Conservation (phyloP, 2,113 vertebrate genomes). For the Tupaia tana region DNA sequence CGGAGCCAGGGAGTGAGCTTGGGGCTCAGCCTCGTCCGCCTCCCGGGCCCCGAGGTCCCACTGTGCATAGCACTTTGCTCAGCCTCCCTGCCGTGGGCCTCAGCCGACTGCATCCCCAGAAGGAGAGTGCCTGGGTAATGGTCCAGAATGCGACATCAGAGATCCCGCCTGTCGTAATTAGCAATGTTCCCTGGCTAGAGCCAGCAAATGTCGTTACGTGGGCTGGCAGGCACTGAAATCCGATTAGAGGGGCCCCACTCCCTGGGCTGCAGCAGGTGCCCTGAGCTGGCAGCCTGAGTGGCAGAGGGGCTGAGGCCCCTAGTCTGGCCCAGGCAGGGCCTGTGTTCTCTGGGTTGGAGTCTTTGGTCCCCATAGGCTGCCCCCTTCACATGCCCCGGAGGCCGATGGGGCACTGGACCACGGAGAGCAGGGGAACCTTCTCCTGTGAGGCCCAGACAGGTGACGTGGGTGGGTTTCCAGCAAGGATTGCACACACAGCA, state of each 20-base stretch:
- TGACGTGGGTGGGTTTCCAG: neutral
- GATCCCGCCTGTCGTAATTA: constrained; percentile 52
- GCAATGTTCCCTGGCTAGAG: constrained; percentile 65
- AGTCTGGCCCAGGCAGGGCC: neutral
- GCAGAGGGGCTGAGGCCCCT: neutral
- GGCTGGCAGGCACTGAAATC: constrained; percentile 60
- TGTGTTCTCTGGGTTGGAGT: neutral
- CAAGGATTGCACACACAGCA: neutral
- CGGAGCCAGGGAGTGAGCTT: neutral
- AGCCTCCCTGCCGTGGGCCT: neutral
- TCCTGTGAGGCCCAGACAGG: neutral
- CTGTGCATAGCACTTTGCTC: neutral
- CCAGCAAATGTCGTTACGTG: constrained; percentile 71
- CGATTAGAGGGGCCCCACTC: constrained; percentile 52
- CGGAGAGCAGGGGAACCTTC: neutral
- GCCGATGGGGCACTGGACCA: neutral
- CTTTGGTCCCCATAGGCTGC: neutral
- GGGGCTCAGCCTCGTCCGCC: neutral
- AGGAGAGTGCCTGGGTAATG: neutral
- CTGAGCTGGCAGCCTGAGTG: neutral
- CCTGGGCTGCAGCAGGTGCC: neutral
- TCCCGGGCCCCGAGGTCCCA: neutral
- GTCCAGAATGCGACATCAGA: neutral
- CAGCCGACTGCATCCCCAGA: neutral
- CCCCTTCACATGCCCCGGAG: neutral